Conservation (phyloP, 2,797 vertebrate species). For the Platyrinchus mystaceus region DNA sequence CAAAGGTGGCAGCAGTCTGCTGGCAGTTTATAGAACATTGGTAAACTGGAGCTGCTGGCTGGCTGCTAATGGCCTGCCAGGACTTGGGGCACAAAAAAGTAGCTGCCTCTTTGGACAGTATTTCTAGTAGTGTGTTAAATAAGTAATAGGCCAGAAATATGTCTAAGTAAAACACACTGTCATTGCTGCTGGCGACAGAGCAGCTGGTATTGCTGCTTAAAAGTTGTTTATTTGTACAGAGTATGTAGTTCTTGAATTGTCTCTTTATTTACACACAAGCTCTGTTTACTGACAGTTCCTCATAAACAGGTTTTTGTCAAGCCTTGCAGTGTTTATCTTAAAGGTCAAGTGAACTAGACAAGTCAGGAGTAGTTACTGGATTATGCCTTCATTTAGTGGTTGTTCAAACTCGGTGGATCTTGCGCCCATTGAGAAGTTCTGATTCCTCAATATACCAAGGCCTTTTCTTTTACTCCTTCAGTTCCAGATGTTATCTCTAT, state of each 20-base stretch:
- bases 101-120: neutral
- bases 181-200: conserved; percentile 16
- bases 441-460: neutral
- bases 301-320: neutral
- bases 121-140: conserved; percentile 23
- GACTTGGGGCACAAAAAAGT: neutral
- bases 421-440: neutral
- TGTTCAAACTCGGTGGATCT: neutral
- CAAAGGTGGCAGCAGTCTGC: neutral
- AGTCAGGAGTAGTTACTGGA: neutral
- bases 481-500: neutral
- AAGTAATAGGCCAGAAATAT: neutral
- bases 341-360: neutral
- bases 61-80: neutral
- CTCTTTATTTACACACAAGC: neutral
- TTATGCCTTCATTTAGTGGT: neutral
- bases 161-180: conserved; percentile 34
- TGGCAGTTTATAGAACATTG: neutral
- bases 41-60: neutral
- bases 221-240: conserved; percentile 21
- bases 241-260: neutral
- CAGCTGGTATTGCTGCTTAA: neutral
- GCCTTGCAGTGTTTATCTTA: neutral
- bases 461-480: neutral
- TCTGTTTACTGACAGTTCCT: neutral